A percentile compares a stretch with the other conserved stretches of the same genome.
Evolutionary conservation across 53 echinoderm and acorn worm species (phyloP).

Genomic region (Patiria pectinifera): DNA sequence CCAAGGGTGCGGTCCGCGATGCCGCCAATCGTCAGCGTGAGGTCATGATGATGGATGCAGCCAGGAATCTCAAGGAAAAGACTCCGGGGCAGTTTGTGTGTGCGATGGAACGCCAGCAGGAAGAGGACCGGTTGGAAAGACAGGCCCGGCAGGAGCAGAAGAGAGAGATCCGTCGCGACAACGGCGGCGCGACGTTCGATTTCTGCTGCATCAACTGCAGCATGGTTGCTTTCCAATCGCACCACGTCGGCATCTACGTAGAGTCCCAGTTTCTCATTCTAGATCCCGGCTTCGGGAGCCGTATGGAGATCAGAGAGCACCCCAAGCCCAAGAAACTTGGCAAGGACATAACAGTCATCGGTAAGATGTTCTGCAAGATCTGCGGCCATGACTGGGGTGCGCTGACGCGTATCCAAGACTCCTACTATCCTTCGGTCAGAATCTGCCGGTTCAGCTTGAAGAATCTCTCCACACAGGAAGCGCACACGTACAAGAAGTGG

Average conservation of each 20-base stretch:
- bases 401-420: constrained; percentile 49
- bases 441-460: constrained; percentile 45
- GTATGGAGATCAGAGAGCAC: constrained; percentile 61
- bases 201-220: constrained; percentile 67
- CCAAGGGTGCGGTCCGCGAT: constrained; percentile 52
- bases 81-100: constrained; percentile 8
- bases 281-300: constrained; percentile 34
- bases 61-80: constrained; percentile 6
- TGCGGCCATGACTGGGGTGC: constrained; percentile 71
- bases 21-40: constrained; percentile 56
- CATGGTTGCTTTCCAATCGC: constrained; percentile 54
- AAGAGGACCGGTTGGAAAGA: constrained; percentile 22
- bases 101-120: constrained; percentile 14
- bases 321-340: constrained; percentile 71
- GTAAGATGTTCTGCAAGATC: constrained; percentile 65
- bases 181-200: constrained; percentile 1
- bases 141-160: constrained; percentile 39
- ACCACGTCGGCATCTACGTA: constrained; percentile 60
- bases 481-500: constrained; percentile 48
- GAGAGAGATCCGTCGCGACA: neutral
- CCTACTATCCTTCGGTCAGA: constrained; percentile 46
- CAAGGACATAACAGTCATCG: constrained; percentile 46
- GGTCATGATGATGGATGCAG: constrained; percentile 62
- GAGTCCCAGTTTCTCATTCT: constrained; percentile 64
- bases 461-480: constrained; percentile 27